phyloP scores from a whole-genome alignment of 92 coral and sea anemone genomes.

The Isaurus tuberculatus region DNA sequence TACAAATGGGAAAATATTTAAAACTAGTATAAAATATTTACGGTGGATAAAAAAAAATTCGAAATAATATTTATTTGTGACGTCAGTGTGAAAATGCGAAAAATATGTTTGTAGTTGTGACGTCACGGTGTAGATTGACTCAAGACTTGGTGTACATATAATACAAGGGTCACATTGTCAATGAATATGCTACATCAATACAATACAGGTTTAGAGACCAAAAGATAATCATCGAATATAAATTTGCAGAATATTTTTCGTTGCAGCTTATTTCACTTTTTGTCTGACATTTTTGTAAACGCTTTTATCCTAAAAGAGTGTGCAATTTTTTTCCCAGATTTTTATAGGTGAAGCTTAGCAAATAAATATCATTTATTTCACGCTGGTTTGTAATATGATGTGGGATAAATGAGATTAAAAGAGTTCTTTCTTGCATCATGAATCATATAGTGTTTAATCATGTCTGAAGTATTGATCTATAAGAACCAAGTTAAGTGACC shows the following conservation, averaged over 20 bases:
- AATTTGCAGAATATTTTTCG: neutral
- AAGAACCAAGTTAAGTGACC: no score
- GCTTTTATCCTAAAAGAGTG: neutral
- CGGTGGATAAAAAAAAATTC: neutral
- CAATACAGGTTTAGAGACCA: neutral
- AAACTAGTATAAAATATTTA: conserved; percentile 37
- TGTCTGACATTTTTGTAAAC: conserved; percentile 21
- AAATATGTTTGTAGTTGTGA: neutral
- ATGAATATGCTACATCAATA: neutral
- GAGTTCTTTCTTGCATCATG: neutral
- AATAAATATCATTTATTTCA: conserved; percentile 8
- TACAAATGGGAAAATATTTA: conserved; percentile 31
- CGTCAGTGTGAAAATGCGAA: neutral
- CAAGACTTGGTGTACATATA: neutral
- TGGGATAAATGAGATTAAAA: neutral
- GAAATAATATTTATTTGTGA: conserved; percentile 39
- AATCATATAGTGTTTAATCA: neutral
- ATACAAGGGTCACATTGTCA: no score
- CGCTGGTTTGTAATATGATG: neutral
- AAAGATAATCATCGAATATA: neutral
- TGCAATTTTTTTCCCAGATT: conserved; percentile 7
- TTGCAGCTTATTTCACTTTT: neutral
- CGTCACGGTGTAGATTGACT: neutral
- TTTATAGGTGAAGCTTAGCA: neutral
- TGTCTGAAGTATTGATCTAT: no score